These are phyloP conservation scores for Toxotes chatareus DNA, from an alignment of 2,113 vertebrate species.

Conservation along the genomic window DNA sequence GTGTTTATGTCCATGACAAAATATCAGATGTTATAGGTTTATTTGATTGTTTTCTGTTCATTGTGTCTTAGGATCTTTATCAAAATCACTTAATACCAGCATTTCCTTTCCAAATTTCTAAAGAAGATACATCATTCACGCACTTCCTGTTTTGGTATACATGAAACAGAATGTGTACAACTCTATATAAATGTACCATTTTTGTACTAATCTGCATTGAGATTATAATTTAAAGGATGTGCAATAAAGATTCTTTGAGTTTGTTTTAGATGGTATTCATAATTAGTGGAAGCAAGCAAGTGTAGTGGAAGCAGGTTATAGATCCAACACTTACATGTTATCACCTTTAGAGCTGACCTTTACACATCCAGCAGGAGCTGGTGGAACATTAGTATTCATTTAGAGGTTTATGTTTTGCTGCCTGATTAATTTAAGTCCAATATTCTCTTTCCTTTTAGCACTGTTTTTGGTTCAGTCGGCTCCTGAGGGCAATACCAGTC, in stretches of 20 bases:
- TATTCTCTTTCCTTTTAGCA: too few relatives aligned
- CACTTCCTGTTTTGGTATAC: conserved; percentile 42
- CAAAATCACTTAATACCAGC: conserved; percentile 48
- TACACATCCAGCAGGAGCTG: too few relatives aligned
- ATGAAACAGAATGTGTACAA: conserved; percentile 42
- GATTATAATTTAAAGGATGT: conserved; percentile 71
- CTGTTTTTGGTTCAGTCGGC: too few relatives aligned
- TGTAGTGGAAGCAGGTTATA: too few relatives aligned
- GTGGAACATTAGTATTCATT: too few relatives aligned
- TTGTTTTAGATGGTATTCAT: conserved; percentile 5
- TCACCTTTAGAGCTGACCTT: too few relatives aligned
- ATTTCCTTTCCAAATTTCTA: conserved; percentile 37
- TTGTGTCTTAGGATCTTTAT: conserved; percentile 19
- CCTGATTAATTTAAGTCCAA: too few relatives aligned
- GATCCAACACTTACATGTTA: too few relatives aligned
- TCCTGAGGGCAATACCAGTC: too few relatives aligned
- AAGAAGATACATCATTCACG: conserved; percentile 16
- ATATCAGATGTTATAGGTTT: conserved; percentile 1
- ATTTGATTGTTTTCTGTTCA: neutral
- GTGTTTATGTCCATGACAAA: conserved; percentile 19
- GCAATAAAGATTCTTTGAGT: conserved; percentile 74
- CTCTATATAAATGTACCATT: conserved; percentile 64
- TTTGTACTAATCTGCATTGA: conserved; percentile 77
- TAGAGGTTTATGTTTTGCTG: too few relatives aligned
- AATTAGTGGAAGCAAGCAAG: too few relatives aligned